Evolutionary conservation across 2,888 invertebrate genomes (phyloP), one percentile per base, ranked within the genome.

Genomic region (Cremastinae sp.): DNA sequence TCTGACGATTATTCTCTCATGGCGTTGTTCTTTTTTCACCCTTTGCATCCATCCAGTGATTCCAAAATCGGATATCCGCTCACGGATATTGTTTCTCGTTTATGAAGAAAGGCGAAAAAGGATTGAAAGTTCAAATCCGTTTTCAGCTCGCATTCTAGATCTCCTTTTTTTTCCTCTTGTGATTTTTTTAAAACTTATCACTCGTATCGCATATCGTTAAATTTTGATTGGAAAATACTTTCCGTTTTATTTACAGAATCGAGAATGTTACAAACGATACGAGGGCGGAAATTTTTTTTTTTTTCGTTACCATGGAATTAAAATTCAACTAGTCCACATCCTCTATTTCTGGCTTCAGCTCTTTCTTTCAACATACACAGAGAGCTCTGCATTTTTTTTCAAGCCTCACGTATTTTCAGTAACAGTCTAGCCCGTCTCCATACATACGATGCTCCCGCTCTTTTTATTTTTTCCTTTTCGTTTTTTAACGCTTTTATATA

Each of bases 201-300:
- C 66, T 55, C 64, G 66, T 82, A 79, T 82, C 80, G 82, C 83
- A 85, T 84, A 86, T 88, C 87, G 86, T 87, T 86, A 83, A 85
- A 86, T 83, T 84, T 83, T 88, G 87, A 88, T 87, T 87, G 73
- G 69, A 76, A 73, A 76, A 76, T 76, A 83, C 86, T 83, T 78
- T 18, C 53, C 78, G 77, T 77, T 59, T 20, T 18, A 37, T 59
- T 28, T 49, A 49, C 18, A 56, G 56, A 41, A 37, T 16, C 51
- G 18, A n/a, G 8, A 10, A 14, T 4, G 35, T 0, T 4, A 64
- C 4, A 9, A n/a, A 51, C 10, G 10, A 20, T n/a, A n/a, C n/a
- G 49, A 20, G 39, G 62, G 56, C 12, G 51, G 16, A 18, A 18
- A 37, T 53, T 49, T 10, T 49, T 53, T 43, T 47, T 41, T 43